Conservation (phyloP, 2,797 vertebrate genomes). For the Pempheris klunzingeri region DNA sequence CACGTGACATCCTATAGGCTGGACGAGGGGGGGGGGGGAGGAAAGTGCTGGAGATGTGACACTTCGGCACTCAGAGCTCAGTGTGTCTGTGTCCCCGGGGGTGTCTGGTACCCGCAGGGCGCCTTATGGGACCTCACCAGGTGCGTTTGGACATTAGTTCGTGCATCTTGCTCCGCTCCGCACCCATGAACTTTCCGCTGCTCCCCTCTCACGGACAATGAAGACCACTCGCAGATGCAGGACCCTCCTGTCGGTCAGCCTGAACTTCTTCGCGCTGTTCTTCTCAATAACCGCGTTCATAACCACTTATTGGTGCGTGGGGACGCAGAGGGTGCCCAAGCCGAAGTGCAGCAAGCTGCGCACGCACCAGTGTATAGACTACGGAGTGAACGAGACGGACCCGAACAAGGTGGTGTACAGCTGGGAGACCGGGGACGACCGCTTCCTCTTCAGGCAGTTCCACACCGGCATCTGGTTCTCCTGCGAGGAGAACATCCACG, state of each 20-base stretch:
- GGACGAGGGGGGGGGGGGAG: neutral
- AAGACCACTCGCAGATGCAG: slow-evolving; percentile 91
- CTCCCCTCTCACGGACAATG: slow-evolving; percentile 80
- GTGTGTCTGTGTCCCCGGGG: slow-evolving; percentile 1
- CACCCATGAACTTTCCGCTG: slow-evolving; percentile 54
- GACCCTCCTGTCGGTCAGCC: slow-evolving; percentile 90
- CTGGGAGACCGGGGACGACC: slow-evolving; percentile 97
- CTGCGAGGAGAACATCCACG: slow-evolving; percentile 93
- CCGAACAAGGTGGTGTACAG: slow-evolving; percentile 93
- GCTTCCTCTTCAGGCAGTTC: slow-evolving; percentile 93
- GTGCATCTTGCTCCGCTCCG: slow-evolving; percentile 5
- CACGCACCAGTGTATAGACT: slow-evolving; percentile 92
- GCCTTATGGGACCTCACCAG: slow-evolving; percentile 35
- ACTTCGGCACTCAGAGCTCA: slow-evolving; percentile 9
- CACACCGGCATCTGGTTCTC: slow-evolving; percentile 97
- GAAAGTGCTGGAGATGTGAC: slow-evolving; percentile 21
- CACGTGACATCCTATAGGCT: slow-evolving; percentile 68
- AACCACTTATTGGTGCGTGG: slow-evolving; percentile 96
- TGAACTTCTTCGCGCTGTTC: slow-evolving; percentile 94
- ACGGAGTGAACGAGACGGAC: slow-evolving; percentile 91
- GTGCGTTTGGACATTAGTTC: slow-evolving; percentile 20
- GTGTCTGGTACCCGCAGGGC: neutral
- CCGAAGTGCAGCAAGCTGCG: slow-evolving; percentile 92
- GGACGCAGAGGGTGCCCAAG: slow-evolving; percentile 94
- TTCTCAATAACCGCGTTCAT: slow-evolving; percentile 94